Conservation (phyloP, 2,797 vertebrate genomes). For the Megalops cyprinoides region DNA sequence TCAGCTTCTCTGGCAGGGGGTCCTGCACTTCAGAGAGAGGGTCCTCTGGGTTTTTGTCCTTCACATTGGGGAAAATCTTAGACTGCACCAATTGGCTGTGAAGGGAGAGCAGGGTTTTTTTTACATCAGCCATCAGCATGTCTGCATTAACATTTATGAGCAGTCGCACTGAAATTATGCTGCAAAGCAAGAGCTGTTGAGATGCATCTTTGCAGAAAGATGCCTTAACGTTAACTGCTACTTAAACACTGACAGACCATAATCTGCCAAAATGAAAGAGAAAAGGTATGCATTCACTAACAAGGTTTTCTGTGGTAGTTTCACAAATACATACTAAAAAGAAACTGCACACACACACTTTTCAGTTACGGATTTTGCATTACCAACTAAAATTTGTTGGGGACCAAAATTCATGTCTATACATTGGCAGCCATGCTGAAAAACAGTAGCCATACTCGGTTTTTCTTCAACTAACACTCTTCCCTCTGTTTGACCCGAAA, state of each 20-base stretch:
- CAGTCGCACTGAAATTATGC: too few relatives aligned
- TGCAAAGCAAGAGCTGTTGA: too few relatives aligned
- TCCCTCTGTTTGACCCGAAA: not conserved
- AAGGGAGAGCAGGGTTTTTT: slow-evolving; percentile 32
- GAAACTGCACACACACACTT: too few relatives aligned
- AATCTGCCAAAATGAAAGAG: not conserved
- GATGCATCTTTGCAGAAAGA: not conserved
- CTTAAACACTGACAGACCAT: not conserved
- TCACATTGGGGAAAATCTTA: slow-evolving; percentile 90
- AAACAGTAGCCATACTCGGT: not conserved
- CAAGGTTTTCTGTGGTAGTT: not conserved
- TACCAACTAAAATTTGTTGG: not conserved
- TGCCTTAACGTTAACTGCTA: not conserved
- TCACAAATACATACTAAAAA: not conserved
- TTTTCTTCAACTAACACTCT: not conserved
- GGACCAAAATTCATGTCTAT: not conserved
- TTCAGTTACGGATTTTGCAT: not conserved
- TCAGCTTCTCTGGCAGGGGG: slow-evolving; percentile 95
- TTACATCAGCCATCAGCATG: not conserved
- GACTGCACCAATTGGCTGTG: slow-evolving; percentile 91
- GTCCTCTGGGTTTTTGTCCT: slow-evolving; percentile 96
- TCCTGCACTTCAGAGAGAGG: slow-evolving; percentile 95
- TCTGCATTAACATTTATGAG: not conserved
- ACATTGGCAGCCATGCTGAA: not conserved
- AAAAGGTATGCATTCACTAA: not conserved